A percentile compares a stretch with the other conserved stretches of the same genome.
These are phyloP conservation scores for Nesoenas mayeri DNA, from an alignment of 2,113 vertebrate genomes.

Conservation along the genomic window DNA sequence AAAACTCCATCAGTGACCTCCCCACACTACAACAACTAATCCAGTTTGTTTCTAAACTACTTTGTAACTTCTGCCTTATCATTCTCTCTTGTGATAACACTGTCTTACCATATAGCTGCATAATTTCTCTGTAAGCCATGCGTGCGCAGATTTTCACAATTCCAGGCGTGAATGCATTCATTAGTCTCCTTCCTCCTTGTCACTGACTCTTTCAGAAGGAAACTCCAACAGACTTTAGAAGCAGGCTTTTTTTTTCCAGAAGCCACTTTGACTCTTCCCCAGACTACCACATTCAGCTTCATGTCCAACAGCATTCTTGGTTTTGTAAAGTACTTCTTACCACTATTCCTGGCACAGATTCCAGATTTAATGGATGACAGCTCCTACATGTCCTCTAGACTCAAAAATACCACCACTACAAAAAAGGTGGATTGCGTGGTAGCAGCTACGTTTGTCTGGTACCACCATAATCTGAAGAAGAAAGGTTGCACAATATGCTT, in stretches of 20 bases:
- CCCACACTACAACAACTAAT: background rate
- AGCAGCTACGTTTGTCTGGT: background rate
- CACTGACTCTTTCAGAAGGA: background rate
- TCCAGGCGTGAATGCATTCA: background rate
- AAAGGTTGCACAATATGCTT: background rate
- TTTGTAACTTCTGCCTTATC: background rate
- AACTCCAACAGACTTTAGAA: background rate
- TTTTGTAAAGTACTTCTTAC: background rate
- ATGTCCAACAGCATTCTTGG: background rate
- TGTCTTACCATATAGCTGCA: rapidly evolving
- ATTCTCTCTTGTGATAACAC: background rate
- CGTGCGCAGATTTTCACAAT: background rate
- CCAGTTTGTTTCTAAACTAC: background rate
- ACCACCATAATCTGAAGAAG: background rate
- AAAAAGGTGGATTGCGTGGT: background rate
- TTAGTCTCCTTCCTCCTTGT: background rate
- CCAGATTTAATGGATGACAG: background rate
- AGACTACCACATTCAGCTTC: background rate
- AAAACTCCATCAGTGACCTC: background rate
- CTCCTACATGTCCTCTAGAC: background rate
- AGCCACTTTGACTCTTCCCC: background rate
- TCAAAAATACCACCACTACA: background rate
- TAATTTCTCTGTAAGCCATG: background rate
- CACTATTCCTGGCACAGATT: background rate
- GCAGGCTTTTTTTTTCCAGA: background rate